Evolutionary conservation across 2,797 vertebrate genomes (phyloP).

Genomic region (Xenopus petersii): DNA sequence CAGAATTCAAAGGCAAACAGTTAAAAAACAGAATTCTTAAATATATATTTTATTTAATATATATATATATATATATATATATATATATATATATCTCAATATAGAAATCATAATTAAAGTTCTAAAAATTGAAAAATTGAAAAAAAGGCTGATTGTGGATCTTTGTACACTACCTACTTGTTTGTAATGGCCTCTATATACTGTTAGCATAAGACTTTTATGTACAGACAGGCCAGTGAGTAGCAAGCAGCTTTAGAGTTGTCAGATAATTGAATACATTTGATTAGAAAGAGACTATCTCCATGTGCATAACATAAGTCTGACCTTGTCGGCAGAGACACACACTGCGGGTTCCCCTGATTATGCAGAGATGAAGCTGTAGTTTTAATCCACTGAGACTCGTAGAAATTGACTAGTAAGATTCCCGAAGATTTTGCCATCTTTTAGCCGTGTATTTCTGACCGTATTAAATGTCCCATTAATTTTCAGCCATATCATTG

Average conservation of each 20-base stretch:
- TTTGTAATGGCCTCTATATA: too few relatives aligned
- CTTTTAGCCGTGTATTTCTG: neutral
- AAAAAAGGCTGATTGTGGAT: too few relatives aligned
- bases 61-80: too few relatives aligned
- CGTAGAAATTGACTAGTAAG: neutral
- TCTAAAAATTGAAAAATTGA: too few relatives aligned
- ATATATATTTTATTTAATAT: too few relatives aligned
- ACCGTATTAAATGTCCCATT: conserved; percentile 18
- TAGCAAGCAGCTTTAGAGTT: neutral
- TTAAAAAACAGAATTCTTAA: too few relatives aligned
- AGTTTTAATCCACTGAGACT: neutral
- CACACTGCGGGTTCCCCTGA: neutral
- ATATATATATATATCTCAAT: too few relatives aligned
- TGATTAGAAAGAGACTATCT: neutral
- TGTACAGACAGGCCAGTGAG: too few relatives aligned
- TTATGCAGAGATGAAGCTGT: neutral
- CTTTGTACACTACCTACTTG: too few relatives aligned
- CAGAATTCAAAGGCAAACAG: too few relatives aligned
- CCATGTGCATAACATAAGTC: neutral
- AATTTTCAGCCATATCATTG: conserved; percentile 19
- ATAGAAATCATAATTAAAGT: too few relatives aligned
- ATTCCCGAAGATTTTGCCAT: neutral
- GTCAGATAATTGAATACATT: neutral
- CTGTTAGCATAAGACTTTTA: too few relatives aligned
- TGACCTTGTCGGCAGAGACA: neutral